Conservation (phyloP, 2,113 vertebrate genomes). For the Ciconia stormi region DNA sequence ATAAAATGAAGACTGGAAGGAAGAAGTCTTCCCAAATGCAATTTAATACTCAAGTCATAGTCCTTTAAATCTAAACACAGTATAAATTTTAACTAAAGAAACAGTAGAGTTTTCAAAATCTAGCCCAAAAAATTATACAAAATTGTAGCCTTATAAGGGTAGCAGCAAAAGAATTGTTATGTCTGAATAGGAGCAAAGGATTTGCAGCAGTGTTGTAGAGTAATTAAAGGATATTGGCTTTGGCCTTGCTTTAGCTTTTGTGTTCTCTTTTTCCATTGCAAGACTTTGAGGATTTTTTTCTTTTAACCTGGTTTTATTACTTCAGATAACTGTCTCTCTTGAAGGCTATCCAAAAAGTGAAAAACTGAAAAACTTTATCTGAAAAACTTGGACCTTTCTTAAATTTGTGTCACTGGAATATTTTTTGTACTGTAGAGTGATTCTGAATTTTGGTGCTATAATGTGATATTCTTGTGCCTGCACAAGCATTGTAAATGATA, state of each 20-base stretch:
- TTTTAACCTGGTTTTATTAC: background rate
- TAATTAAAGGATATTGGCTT: background rate
- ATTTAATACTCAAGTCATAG: background rate
- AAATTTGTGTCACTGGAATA: background rate
- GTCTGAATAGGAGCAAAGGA: background rate
- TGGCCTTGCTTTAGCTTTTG: background rate
- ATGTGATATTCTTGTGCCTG: background rate
- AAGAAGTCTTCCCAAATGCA: background rate
- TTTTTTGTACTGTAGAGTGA: background rate
- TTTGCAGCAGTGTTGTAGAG: background rate
- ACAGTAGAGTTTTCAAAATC: background rate
- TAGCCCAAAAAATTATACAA: background rate
- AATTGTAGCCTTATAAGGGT: background rate
- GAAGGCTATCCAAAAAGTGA: background rate
- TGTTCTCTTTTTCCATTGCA: background rate
- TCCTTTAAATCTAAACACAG: background rate
- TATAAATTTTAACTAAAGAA: background rate
- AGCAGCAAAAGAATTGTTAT: background rate
- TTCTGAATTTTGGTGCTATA: background rate
- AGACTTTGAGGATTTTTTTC: background rate
- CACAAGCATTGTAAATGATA: background rate
- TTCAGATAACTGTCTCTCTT: background rate
- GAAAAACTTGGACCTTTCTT: background rate
- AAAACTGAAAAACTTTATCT: background rate
- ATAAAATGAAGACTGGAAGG: background rate